Conservation (phyloP, 1,140 invertebrate genomes). For the Acromyrmex heyeri region DNA sequence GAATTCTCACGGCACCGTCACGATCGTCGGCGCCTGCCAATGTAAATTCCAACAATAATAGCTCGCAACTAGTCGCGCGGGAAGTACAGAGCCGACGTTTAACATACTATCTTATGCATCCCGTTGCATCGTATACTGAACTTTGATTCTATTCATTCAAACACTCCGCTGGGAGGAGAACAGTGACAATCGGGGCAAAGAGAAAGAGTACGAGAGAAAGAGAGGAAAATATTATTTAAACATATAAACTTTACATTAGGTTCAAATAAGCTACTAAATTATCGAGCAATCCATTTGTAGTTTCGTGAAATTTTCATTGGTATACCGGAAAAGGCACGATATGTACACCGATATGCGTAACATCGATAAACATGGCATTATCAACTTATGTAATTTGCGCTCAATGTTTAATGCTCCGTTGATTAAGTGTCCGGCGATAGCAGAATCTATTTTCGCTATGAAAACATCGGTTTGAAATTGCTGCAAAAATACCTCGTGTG, state of each 20-base stretch:
- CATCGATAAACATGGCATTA: not conserved
- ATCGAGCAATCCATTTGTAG: not conserved
- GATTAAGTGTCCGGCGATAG: slow-evolving; percentile 19
- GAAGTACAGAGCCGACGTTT: slow-evolving; percentile 46
- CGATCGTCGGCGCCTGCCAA: slow-evolving; percentile 51
- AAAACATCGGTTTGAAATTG: slow-evolving; percentile 36
- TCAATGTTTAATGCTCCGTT: not conserved
- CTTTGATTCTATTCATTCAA: slow-evolving; percentile 54
- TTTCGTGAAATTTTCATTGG: not conserved
- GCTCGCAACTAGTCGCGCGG: slow-evolving; percentile 54
- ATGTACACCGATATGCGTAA: not conserved
- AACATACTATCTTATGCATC: slow-evolving; percentile 56
- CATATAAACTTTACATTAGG: not conserved
- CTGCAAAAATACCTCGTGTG: slow-evolving; percentile 27
- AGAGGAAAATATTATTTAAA: slow-evolving; percentile 8
- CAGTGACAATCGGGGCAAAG: not conserved
- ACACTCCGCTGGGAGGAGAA: not conserved
- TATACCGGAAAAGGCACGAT: not conserved
- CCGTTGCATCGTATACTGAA: slow-evolving; percentile 17
- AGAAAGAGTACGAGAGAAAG: not conserved
- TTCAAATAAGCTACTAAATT: not conserved
- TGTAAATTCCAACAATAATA: slow-evolving; percentile 56
- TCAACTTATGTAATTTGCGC: not conserved
- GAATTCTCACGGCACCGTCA: slow-evolving; percentile 53
- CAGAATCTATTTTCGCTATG: slow-evolving; percentile 8